phyloP scores from a whole-genome alignment of 1,140 invertebrate species.

The Linepithema humile region DNA sequence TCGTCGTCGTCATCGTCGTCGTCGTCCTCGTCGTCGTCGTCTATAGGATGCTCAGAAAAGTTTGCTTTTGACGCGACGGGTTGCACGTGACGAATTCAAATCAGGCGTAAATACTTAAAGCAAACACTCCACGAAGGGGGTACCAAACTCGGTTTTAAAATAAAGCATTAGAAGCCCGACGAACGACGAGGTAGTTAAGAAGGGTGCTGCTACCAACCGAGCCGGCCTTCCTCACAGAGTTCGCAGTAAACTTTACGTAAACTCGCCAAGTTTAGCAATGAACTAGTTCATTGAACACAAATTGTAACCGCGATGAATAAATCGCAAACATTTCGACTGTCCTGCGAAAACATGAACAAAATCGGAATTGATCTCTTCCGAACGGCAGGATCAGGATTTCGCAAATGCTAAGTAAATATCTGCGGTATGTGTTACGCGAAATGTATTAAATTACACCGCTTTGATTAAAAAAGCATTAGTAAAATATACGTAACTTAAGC shows the following conservation, averaged over 20 bases:
- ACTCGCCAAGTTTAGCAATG: conserved; percentile 72
- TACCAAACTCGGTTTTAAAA: conserved; percentile 71
- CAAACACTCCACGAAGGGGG: conserved; percentile 70
- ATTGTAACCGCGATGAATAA: conserved; percentile 70
- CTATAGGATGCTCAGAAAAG: conserved; percentile 65
- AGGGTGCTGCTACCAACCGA: neutral
- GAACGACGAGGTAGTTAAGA: conserved; percentile 69
- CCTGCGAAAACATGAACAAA: neutral
- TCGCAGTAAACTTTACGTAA: conserved; percentile 69
- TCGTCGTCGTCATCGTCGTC: too few relatives aligned
- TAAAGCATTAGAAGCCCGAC: conserved; percentile 73
- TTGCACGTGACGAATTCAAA: conserved; percentile 77
- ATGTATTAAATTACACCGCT: neutral
- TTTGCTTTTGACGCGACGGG: conserved; percentile 69
- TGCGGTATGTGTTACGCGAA: neutral
- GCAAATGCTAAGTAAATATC: neutral
- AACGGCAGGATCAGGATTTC: neutral
- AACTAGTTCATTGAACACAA: conserved; percentile 74
- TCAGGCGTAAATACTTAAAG: conserved; percentile 77
- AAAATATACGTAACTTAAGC: neutral
- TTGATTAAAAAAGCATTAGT: neutral
- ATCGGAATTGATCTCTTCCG: conserved; percentile 34
- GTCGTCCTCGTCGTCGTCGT: too few relatives aligned
- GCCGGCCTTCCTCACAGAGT: conserved; percentile 51
- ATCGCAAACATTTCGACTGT: conserved; percentile 32